Evolutionary conservation across 2,797 vertebrate genomes (phyloP).

Genomic region (Coendou prehensilis): DNA sequence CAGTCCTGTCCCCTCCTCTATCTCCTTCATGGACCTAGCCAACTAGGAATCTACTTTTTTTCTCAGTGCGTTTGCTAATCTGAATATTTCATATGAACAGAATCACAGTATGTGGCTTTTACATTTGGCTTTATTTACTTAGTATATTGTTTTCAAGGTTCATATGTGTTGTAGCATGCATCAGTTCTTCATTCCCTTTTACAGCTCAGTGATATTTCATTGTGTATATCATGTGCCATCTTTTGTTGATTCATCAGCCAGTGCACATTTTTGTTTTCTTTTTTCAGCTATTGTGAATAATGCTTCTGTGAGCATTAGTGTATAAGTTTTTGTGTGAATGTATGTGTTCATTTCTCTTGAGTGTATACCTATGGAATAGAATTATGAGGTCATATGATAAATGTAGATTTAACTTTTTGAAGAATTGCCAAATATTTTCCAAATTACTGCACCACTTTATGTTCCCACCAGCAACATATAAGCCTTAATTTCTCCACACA

Average conservation of each 20-base stretch:
- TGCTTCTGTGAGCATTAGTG: not conserved
- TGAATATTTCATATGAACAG: conserved; percentile 7
- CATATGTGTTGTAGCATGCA: not conserved
- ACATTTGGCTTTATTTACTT: conserved; percentile 13
- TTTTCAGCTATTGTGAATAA: not conserved
- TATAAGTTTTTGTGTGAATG: not conserved
- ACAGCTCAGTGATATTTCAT: not conserved
- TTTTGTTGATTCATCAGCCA: not conserved
- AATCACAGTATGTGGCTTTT: not conserved
- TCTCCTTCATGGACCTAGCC: not conserved
- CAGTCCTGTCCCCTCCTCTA: too few relatives aligned
- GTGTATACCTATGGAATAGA: not conserved
- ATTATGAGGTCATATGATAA: not conserved
- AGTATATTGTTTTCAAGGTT: not conserved
- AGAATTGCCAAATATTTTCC: not conserved
- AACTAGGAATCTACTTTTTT: not conserved
- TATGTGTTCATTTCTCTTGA: not conserved
- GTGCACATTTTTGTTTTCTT: not conserved
- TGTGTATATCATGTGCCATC: not conserved
- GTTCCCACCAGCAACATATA: not conserved
- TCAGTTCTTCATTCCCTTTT: not conserved
- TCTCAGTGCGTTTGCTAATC: not conserved
- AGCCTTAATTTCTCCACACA: not conserved
- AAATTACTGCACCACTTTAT: not conserved
- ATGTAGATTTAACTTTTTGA: not conserved